A percentile compares a stretch with the other conserved stretches of the same genome.
Conservation (phyloP, 2,888 invertebrate genomes). For the Phasia obesa region DNA sequence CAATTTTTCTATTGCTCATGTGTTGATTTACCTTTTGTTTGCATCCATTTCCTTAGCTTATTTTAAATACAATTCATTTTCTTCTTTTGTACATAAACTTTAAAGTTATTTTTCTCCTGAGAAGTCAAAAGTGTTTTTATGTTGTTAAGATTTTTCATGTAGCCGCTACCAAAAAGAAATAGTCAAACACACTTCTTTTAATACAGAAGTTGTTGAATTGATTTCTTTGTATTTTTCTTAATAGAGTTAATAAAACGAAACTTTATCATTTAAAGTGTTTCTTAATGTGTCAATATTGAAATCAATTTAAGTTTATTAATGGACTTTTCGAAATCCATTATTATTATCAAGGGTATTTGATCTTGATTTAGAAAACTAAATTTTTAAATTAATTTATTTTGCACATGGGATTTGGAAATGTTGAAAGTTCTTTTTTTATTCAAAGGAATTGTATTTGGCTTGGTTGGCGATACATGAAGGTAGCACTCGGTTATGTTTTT, state of each 20-base stretch:
- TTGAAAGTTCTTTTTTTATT: too few relatives aligned
- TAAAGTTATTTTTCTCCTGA: slow-evolving; percentile 57
- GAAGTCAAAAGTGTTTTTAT: slow-evolving; percentile 55
- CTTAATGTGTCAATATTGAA: slow-evolving; percentile 63
- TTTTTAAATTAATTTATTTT: slow-evolving; percentile 24
- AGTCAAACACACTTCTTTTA: neutral
- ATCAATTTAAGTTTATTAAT: slow-evolving; percentile 65
- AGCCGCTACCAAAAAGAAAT: neutral
- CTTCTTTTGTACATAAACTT: too few relatives aligned
- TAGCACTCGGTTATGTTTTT: too few relatives aligned
- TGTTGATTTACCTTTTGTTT: slow-evolving; percentile 36
- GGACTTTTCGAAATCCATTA: slow-evolving; percentile 24
- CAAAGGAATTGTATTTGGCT: too few relatives aligned
- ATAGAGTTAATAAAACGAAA: slow-evolving; percentile 47
- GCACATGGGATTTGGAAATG: slow-evolving; percentile 37
- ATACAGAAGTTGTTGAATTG: neutral
- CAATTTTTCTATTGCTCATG: slow-evolving; percentile 31
- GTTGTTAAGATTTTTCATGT: slow-evolving; percentile 25
- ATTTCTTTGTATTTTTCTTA: too few relatives aligned
- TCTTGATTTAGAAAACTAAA: slow-evolving; percentile 6
- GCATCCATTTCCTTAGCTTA: slow-evolving; percentile 20
- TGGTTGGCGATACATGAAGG: too few relatives aligned
- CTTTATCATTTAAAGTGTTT: slow-evolving; percentile 47
- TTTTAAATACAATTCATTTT: slow-evolving; percentile 2
- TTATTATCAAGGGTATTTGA: neutral